A percentile compares a stretch with the other conserved stretches of the same genome.
Conservation (phyloP, 2,113 vertebrate species). For the Myiozetetes cayanensis region DNA sequence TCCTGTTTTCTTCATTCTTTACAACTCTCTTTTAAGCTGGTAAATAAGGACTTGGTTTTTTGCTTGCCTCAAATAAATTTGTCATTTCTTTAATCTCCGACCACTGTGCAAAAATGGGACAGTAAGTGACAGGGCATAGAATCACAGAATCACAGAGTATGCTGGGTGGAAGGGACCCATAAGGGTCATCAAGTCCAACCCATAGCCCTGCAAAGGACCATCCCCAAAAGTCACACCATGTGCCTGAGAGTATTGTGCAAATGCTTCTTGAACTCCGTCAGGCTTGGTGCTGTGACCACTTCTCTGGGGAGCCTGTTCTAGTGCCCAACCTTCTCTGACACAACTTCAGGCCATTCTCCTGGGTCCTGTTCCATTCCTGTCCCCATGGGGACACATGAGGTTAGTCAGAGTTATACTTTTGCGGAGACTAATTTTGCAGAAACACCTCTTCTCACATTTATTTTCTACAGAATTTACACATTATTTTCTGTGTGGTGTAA, state of each 20-base stretch:
- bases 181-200: background rate
- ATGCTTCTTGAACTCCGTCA: background rate
- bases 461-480: background rate
- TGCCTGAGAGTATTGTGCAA: background rate
- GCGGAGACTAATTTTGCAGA: background rate
- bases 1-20: background rate
- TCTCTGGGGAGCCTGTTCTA: background rate
- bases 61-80: background rate
- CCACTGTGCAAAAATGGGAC: background rate
- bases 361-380: background rate
- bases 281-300: background rate
- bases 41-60: background rate
- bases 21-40: background rate
- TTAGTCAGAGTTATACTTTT: background rate
- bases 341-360: background rate
- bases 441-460: background rate
- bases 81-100: background rate
- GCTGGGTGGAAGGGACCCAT: background rate
- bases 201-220: background rate
- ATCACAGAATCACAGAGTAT: background rate
- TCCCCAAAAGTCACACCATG: background rate
- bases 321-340: background rate
- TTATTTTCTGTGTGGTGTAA: background rate
- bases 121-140: background rate
- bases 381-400: fast-evolving